Evolutionary conservation across 2,113 vertebrate species (phyloP).

Genomic region (Geothlypis trichas): DNA sequence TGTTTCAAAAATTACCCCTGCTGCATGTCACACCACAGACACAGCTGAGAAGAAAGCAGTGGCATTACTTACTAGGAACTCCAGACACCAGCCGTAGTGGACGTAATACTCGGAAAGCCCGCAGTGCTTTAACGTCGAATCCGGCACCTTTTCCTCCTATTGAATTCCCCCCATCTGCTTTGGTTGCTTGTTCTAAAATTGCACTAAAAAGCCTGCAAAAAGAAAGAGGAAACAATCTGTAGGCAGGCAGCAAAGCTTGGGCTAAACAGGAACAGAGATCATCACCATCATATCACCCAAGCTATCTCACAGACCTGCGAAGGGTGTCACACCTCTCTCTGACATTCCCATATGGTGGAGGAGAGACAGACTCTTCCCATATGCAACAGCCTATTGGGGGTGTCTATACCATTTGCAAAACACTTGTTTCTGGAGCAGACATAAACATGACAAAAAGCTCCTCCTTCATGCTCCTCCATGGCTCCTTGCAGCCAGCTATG

Average conservation of each 20-base stretch:
- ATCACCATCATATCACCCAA: not conserved
- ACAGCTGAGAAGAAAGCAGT: not conserved
- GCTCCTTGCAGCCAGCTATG: not conserved
- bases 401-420: not conserved
- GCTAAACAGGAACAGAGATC: slow-evolving; percentile 29
- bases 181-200: slow-evolving; percentile 99
- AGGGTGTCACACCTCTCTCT: slow-evolving; percentile 12
- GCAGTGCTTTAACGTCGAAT: slow-evolving; percentile 96
- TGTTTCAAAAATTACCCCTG: not conserved
- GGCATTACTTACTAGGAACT: slow-evolving; percentile 91
- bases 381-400: not conserved
- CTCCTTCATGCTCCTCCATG: not conserved
- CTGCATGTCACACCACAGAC: not conserved
- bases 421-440: not conserved
- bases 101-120: slow-evolving; percentile 94
- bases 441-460: not conserved
- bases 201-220: slow-evolving; percentile 94
- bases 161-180: slow-evolving; percentile 91
- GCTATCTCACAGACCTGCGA: not conserved
- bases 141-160: slow-evolving; percentile 96
- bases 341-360: not conserved
- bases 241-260: slow-evolving; percentile 30
- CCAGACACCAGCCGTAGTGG: slow-evolving; percentile 95
- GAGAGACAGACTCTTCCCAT: slow-evolving; percentile 44
- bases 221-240: slow-evolving; percentile 49